Evolutionary conservation across 2,888 invertebrate species (phyloP).

Genomic region (Andrena bicolor): DNA sequence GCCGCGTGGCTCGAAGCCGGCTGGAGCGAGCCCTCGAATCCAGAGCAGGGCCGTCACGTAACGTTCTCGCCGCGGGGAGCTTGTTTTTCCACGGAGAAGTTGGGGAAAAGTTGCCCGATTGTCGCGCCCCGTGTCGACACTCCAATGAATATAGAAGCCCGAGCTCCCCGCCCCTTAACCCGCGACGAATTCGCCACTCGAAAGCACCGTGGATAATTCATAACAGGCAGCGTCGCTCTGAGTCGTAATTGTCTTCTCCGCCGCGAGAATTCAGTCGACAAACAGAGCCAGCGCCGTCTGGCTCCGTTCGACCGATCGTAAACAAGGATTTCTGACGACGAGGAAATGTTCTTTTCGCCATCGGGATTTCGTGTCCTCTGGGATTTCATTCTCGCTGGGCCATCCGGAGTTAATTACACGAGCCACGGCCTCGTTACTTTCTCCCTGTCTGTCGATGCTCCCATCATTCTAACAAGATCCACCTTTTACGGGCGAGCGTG

Average conservation of each 20-base stretch:
- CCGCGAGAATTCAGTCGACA: no score
- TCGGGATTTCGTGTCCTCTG: no score
- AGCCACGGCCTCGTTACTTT: not conserved
- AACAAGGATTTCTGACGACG: no score
- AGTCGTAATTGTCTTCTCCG: no score
- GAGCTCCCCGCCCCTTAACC: no score
- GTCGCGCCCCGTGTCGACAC: slow-evolving; percentile 11
- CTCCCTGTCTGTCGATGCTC: not conserved
- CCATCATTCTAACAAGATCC: slow-evolving; percentile 34
- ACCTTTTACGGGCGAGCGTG: not conserved
- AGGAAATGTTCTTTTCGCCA: no score
- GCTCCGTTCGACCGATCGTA: no score
- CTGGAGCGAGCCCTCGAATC: slow-evolving; percentile 28
- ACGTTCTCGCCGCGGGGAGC: slow-evolving; percentile 22
- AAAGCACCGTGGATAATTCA: no score
- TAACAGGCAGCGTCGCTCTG: no score
- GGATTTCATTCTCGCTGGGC: not conserved
- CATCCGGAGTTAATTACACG: not conserved
- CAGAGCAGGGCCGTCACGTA: slow-evolving; percentile 28
- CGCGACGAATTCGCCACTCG: no score
- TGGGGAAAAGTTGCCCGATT: slow-evolving; percentile 9
- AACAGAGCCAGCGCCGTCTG: no score
- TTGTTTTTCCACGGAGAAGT: not conserved
- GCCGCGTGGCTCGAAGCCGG: slow-evolving; percentile 23
- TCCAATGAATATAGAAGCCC: no score